Conservation (phyloP, 2,797 vertebrate genomes). For the Coendou prehensilis region DNA sequence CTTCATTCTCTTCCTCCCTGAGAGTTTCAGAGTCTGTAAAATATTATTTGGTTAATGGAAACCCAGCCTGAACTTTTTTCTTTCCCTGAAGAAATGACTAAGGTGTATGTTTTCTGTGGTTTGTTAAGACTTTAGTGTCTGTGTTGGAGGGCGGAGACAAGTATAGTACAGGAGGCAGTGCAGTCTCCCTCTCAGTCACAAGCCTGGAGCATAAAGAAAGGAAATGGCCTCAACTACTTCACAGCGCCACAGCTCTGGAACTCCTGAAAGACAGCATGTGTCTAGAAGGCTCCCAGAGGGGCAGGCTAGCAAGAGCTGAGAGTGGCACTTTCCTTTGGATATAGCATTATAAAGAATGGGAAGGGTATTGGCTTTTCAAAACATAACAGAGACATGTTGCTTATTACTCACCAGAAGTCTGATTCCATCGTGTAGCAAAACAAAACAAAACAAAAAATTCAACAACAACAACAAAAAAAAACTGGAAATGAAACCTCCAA, state of each 20-base stretch:
- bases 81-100: conserved; percentile 32
- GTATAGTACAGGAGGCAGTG: not conserved
- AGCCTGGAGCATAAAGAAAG: not conserved
- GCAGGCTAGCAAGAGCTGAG: not conserved
- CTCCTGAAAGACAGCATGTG: not conserved
- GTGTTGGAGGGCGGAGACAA: conserved; percentile 44
- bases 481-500: not conserved
- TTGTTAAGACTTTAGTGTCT: conserved; percentile 41
- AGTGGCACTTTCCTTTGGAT: not conserved
- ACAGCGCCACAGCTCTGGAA: not conserved
- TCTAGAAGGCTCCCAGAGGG: not conserved
- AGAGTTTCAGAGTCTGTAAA: conserved; percentile 14
- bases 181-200: not conserved
- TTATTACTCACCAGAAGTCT: not conserved
- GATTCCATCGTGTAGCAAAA: conserved; percentile 1
- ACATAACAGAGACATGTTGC: not conserved
- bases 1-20: not conserved
- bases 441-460: not conserved
- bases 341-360: conserved; percentile 9
- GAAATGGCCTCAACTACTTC: not conserved
- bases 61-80: not conserved
- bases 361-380: conserved; percentile 32
- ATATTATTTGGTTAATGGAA: not conserved
- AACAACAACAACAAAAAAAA: not conserved
- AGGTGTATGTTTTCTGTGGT: not conserved